Evolutionary conservation across 1,140 invertebrate genomes (phyloP).

Genomic region (Acromyrmex heyeri): DNA sequence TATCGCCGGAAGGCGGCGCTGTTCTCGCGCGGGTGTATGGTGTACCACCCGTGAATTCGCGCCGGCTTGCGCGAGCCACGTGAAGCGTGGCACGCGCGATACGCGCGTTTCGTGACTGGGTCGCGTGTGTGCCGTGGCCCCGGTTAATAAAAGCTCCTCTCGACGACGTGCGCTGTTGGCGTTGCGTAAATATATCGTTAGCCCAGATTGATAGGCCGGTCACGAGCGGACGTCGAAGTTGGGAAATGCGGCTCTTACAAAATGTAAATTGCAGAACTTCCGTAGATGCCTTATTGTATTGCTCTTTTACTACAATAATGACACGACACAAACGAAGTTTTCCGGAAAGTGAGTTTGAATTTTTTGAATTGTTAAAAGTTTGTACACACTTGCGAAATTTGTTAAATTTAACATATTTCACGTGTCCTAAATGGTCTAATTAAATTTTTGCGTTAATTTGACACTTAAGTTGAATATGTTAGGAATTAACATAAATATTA

Average conservation of each 20-base stretch:
- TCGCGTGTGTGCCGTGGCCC: conserved; percentile 62
- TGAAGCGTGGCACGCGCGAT: conserved; percentile 44
- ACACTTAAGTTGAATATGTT: no score
- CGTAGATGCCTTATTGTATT: not conserved
- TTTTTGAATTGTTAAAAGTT: no score
- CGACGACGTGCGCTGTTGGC: conserved; percentile 16
- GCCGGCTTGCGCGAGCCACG: not conserved
- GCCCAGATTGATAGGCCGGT: conserved; percentile 66
- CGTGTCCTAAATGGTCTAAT: no score
- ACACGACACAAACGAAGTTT: not conserved
- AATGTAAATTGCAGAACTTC: conserved; percentile 6
- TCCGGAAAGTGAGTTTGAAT: no score
- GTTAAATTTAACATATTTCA: no score
- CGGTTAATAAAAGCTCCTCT: conserved; percentile 61
- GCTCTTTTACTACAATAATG: no score
- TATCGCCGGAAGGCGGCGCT: not conserved
- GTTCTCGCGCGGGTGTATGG: not conserved
- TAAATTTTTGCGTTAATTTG: no score
- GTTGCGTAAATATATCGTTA: conserved; percentile 72
- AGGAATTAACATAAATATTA: no score
- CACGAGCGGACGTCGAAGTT: conserved; percentile 17
- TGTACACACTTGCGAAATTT: no score
- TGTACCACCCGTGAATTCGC: not conserved
- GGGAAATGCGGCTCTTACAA: not conserved
- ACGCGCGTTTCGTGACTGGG: conserved; percentile 65